These are phyloP conservation scores for Cichlasoma orientale DNA, from an alignment of 2,797 vertebrate genomes.

Conservation along the genomic window DNA sequence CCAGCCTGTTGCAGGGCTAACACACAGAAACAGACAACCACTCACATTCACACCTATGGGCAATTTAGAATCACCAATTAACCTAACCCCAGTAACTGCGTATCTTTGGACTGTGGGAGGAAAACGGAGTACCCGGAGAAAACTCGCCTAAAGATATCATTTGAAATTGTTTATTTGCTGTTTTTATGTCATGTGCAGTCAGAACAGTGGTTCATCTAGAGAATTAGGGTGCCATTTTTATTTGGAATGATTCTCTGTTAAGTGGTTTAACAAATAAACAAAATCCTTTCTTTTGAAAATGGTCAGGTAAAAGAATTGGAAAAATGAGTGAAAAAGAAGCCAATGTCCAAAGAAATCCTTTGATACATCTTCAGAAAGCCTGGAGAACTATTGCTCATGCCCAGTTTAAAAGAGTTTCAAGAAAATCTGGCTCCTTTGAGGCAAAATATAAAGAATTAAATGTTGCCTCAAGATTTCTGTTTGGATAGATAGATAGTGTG, in stretches of 20 bases:
- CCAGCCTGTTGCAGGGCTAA: no score
- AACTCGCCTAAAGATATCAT: background rate
- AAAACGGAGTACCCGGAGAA: no score
- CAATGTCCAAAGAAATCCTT: background rate
- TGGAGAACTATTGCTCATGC: background rate
- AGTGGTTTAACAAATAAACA: background rate
- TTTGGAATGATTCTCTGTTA: background rate
- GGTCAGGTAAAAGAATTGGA: background rate
- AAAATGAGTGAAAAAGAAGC: background rate
- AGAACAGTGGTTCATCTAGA: no score
- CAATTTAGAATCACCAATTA: no score
- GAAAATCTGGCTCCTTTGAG: background rate
- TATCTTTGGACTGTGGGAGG: no score
- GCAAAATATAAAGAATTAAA: background rate
- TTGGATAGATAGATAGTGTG: background rate
- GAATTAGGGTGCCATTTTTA: background rate
- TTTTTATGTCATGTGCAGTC: background rate
- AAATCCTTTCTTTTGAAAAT: background rate
- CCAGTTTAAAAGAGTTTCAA: background rate
- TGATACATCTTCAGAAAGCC: background rate
- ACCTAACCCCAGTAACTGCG: no score
- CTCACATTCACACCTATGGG: no score
- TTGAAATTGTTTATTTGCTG: background rate
- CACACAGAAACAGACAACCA: no score
- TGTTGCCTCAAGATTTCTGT: background rate